Percentiles rank a stretch among this genome's conserved stretches.
These are phyloP conservation scores for Drosophila recens DNA, from an alignment of 2,888 invertebrate genomes.

Conservation along the genomic window DNA sequence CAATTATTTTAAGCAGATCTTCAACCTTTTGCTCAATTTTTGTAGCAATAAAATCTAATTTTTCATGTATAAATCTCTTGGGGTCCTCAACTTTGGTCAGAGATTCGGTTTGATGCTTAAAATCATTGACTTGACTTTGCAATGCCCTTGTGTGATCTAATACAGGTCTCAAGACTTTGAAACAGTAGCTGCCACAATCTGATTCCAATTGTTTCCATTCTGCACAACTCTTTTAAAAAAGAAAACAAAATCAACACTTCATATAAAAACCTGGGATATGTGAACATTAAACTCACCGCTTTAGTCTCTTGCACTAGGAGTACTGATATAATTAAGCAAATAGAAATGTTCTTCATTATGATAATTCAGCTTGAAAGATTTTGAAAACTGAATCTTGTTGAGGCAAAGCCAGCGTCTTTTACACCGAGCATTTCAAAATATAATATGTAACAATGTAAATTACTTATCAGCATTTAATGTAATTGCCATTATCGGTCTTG, in stretches of 20 bases:
- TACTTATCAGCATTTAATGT: no score
- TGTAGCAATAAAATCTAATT: background rate
- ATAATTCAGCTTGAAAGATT: background rate
- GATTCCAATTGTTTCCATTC: background rate
- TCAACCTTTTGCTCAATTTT: background rate
- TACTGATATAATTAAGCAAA: background rate
- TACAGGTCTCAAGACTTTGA: background rate
- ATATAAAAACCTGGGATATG: no score
- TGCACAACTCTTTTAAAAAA: background rate
- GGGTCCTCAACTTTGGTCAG: background rate
- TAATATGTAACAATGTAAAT: no score
- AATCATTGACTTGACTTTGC: slow-evolving; percentile 2
- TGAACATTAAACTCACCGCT: background rate
- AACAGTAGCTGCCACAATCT: slow-evolving; percentile 9
- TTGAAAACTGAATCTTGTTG: background rate
- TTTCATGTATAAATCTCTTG: background rate
- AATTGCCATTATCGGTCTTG: no score
- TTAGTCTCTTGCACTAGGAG: background rate
- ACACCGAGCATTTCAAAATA: no score
- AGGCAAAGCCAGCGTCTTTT: no score
- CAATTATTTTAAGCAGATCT: background rate
- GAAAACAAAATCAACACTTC: no score
- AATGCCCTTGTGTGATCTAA: slow-evolving; percentile 7
- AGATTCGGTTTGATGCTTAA: background rate
- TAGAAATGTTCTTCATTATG: background rate